Percentiles rank a stretch among this genome's conserved stretches.
Conservation (phyloP, 2,113 vertebrate species). For the Pogona vitticeps region DNA sequence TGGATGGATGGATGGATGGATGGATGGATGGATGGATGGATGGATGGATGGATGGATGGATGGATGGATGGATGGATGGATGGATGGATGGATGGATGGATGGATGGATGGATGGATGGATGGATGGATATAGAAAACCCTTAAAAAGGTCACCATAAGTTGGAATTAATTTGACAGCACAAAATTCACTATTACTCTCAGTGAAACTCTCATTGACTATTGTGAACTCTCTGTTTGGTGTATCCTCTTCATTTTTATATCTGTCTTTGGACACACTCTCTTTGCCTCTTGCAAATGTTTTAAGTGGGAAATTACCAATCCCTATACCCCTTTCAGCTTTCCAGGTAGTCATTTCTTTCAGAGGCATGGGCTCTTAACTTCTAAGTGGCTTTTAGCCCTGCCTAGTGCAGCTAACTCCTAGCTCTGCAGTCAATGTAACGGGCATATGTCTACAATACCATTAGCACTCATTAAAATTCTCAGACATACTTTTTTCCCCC, state of each 20-base stretch:
- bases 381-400: not conserved
- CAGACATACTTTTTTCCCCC: not conserved
- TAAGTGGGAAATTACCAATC: not conserved
- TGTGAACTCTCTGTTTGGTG: not conserved
- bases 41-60: no score
- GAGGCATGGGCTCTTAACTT: not conserved
- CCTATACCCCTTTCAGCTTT: not conserved
- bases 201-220: not conserved
- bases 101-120: no score
- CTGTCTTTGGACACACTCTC: not conserved
- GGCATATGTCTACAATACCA: not conserved
- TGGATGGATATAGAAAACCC: no score
- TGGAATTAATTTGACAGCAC: no score
- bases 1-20: no score
- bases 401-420: not conserved
- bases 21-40: no score
- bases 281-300: not conserved
- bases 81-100: no score
- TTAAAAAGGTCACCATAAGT: no score
- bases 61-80: no score
- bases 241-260: not conserved
- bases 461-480: not conserved
- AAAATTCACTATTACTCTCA: not conserved
- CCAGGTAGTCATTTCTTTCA: not conserved
- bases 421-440: not conserved